A percentile compares a stretch with the other conserved stretches of the same genome.
Evolutionary conservation across 2,888 invertebrate species (phyloP).

Genomic region (Colostygia pectinataria): DNA sequence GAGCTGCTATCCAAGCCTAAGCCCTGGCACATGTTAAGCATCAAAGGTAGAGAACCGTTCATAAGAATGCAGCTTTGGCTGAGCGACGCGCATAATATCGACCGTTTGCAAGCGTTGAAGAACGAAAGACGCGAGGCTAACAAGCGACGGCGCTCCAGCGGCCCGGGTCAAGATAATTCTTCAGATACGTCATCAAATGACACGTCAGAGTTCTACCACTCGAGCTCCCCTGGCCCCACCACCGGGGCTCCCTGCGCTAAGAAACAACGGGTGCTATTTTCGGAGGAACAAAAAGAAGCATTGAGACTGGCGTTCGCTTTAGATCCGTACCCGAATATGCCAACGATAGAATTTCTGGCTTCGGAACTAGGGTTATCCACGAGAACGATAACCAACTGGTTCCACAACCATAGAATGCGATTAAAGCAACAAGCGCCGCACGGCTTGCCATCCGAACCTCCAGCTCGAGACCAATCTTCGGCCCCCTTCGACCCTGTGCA

Average conservation of each 20-base stretch:
- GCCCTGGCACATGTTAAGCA: conserved; percentile 99
- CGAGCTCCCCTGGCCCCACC: conserved; percentile 90
- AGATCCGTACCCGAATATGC: conserved; percentile 98
- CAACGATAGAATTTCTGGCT: conserved; percentile 97
- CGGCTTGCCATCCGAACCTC: conserved; percentile 88
- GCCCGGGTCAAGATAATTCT: conserved; percentile 92
- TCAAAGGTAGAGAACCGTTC: conserved; percentile 98
- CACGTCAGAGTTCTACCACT: conserved; percentile 94
- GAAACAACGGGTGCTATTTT: conserved; percentile 97
- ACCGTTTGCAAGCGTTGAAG: conserved; percentile 94
- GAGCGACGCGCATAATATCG: conserved; percentile 96
- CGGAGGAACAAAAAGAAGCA: conserved; percentile 99
- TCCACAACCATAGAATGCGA: conserved; percentile 99
- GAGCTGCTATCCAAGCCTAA: conserved; percentile 98
- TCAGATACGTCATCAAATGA: conserved; percentile 95
- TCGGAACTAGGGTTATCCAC: conserved; percentile 95
- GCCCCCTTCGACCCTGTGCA: conserved; percentile 96
- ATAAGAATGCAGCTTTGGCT: conserved; percentile 98
- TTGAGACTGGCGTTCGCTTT: conserved; percentile 95
- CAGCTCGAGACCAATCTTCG: conserved; percentile 87
- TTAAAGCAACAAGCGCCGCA: conserved; percentile 95
- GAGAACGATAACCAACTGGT: conserved; percentile 99
- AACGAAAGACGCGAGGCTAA: conserved; percentile 96
- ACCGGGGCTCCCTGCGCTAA: conserved; percentile 93
- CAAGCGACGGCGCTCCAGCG: conserved; percentile 92